A percentile compares a stretch with the other conserved stretches of the same genome.
Conservation (phyloP, 2,113 vertebrate species). For the Catharus bicknelli region DNA sequence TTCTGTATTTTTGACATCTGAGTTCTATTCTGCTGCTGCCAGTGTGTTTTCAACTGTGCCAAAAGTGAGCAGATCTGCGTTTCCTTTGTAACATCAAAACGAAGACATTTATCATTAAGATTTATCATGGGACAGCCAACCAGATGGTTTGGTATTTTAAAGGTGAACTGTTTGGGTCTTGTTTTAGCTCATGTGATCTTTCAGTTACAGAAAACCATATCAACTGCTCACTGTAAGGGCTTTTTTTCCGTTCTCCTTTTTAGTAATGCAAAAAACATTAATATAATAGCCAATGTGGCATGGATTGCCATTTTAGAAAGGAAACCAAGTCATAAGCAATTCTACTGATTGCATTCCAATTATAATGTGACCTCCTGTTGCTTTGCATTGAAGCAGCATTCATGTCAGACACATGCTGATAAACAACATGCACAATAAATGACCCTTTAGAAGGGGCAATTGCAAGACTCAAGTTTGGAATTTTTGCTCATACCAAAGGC, state of each 20-base stretch:
- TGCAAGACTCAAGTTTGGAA: conserved; percentile 64
- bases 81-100: conserved; percentile 86
- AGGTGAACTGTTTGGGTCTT: conserved; percentile 76
- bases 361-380: conserved; percentile 77
- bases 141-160: conserved; percentile 90
- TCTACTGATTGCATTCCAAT: conserved; percentile 80
- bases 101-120: conserved; percentile 89
- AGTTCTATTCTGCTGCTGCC: conserved; percentile 83
- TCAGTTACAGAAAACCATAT: conserved; percentile 76
- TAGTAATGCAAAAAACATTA: conserved; percentile 74
- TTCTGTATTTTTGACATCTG: conserved; percentile 79
- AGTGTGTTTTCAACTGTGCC: conserved; percentile 84
- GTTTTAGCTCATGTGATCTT: conserved; percentile 74
- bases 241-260: neutral
- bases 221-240: conserved; percentile 67
- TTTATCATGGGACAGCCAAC: conserved; percentile 84
- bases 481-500: conserved; percentile 68
- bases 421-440: conserved; percentile 71
- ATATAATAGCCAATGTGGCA: conserved; percentile 77
- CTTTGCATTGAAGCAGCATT: conserved; percentile 69
- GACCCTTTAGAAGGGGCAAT: conserved; percentile 71
- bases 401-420: conserved; percentile 69
- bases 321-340: conserved; percentile 79
- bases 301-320: conserved; percentile 82
- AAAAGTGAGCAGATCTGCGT: conserved; percentile 81